Evolutionary conservation across 2,113 vertebrate species (phyloP), one percentile per base, ranked within the genome.

Genomic region (Leptobrachium leishanense): DNA sequence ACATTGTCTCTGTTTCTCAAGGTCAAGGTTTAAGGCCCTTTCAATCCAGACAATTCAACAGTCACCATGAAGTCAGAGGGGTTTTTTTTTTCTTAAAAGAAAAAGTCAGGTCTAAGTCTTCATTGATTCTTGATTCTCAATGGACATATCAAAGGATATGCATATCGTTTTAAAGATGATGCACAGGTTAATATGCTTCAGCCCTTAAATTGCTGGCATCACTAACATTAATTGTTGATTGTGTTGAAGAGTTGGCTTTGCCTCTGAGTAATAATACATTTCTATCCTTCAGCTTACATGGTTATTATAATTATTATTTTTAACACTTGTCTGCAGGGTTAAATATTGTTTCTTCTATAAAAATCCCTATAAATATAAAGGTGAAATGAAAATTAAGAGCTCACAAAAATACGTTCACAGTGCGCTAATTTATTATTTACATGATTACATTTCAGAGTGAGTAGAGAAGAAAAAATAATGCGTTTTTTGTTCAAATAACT

Each of bases 1-100:
- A 92, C 90, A 92, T 84, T 87, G 50, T 83, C 83, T 86, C 80
- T 88, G 87, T 89, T 87, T 53, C 11, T 89, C 92, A 93, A 94
- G 92, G 92, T 94, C 93, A 94, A 94, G 92, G 91, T 94, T 94
- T 91, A 87, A 85, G 89, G 90, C 88, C 55, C 89, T 91, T 90
- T 76, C 84, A 86, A 79, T 86, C 81, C 86, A 92, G 89, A 86
- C 90, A 88, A 88, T 88, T 87, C 85, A 86, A 72, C 75, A 81
- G 84, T 87, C 82, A 82, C 76, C 85, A 81, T n/a, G 72, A 79
- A 50, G 46, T 43, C 85, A 81, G 15, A 71, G 81, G 43, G 81
- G 43, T 77, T 87, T 68, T 59, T 57, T 59, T 59, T 59, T 59
- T 59, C 11, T 84, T 83, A 50, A 50, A 50, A 50, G 46, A 50